Evolutionary conservation across 2,888 invertebrate species (phyloP).

Genomic region (Eueremaeus valkanovi): DNA sequence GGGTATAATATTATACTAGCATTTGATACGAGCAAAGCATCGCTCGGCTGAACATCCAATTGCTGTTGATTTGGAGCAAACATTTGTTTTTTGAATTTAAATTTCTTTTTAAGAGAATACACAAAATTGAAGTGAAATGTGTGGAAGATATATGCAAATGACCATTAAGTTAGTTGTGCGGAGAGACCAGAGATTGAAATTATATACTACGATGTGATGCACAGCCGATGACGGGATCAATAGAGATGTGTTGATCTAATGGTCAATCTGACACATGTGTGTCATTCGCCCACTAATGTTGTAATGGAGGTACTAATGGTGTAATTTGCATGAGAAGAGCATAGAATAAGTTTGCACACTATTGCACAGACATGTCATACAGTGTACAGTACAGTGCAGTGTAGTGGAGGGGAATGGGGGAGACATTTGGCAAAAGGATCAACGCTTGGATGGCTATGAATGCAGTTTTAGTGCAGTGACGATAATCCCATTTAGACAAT

Average conservation of each 20-base stretch:
- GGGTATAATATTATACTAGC: neutral
- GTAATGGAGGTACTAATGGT: slow-evolving; percentile 33
- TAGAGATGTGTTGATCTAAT: slow-evolving; percentile 28
- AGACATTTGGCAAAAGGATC: slow-evolving; percentile 27
- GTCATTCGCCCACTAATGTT: slow-evolving; percentile 32
- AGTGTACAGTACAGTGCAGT: no score
- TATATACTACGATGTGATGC: neutral
- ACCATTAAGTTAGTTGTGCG: neutral
- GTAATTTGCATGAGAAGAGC: neutral
- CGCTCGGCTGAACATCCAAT: slow-evolving; percentile 3
- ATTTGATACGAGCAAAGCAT: neutral
- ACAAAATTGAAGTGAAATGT: neutral
- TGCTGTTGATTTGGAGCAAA: slow-evolving; percentile 7
- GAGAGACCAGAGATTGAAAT: neutral
- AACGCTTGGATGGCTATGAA: slow-evolving; percentile 7
- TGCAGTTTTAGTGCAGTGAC: slow-evolving; percentile 3
- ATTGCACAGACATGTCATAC: neutral
- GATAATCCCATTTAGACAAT: slow-evolving; percentile 29
- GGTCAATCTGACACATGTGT: slow-evolving; percentile 30
- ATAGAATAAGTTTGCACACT: neutral
- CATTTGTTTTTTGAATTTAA: neutral
- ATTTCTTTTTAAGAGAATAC: neutral
- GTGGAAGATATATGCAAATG: neutral
- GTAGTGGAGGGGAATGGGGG: no score
- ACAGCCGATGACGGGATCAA: neutral